Percentiles rank a stretch among this genome's conserved stretches.
phyloP scores from a whole-genome alignment of 2,888 invertebrate species.

The Drosophila pegasa region DNA sequence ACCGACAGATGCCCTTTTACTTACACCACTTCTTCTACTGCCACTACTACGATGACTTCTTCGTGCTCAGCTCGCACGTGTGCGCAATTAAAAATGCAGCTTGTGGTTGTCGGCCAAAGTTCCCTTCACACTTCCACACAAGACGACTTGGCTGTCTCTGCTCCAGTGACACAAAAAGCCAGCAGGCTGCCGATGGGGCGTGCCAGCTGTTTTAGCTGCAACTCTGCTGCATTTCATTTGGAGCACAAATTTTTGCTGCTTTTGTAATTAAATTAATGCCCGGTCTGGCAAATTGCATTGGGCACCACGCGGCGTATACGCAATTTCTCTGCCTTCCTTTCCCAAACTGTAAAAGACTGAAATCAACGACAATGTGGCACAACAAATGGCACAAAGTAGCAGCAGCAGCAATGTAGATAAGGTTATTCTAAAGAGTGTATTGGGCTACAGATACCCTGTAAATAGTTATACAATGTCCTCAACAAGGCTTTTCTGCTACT shows the following conservation, averaged over 20 bases:
- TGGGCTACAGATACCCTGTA: not conserved
- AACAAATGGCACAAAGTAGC: conserved; percentile 35
- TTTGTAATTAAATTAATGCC: conserved; percentile 70
- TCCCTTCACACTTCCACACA: conserved; percentile 23
- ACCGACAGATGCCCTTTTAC: conserved; percentile 23
- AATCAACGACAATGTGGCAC: conserved; percentile 19
- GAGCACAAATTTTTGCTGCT: conserved; percentile 46
- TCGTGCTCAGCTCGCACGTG: conserved; percentile 62
- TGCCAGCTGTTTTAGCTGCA: conserved; percentile 6
- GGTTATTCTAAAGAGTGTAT: not conserved
- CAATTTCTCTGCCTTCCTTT: conserved; percentile 48
- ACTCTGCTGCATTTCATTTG: conserved; percentile 25
- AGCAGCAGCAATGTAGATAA: conserved; percentile 24
- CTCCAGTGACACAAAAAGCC: conserved; percentile 75
- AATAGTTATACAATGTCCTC: not conserved
- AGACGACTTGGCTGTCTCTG: conserved; percentile 35
- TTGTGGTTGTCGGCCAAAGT: conserved; percentile 75
- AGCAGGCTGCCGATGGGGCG: not conserved
- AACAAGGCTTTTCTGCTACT: not conserved
- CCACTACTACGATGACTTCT: conserved; percentile 3
- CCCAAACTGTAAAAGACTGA: conserved; percentile 6
- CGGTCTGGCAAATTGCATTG: conserved; percentile 50
- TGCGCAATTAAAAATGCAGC: conserved; percentile 78
- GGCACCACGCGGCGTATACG: conserved; percentile 60
- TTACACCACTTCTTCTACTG: not conserved